Evolutionary conservation across 2,113 vertebrate species (phyloP), one percentile per base, ranked within the genome.

Genomic region (Taxidea taxus): DNA sequence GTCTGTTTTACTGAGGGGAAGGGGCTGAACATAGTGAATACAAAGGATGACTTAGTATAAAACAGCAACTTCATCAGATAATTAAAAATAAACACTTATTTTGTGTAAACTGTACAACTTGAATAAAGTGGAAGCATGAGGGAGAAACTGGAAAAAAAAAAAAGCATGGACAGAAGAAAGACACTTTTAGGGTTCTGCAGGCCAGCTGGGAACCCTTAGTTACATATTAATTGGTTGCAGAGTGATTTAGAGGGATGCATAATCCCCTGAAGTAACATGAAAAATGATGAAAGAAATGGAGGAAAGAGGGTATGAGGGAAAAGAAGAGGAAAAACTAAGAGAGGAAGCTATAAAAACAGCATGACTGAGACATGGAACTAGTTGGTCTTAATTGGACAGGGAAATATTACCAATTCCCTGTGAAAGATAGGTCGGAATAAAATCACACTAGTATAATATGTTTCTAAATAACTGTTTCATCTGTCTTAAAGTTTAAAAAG

Each of bases 401-500:
- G 91, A 97, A 97, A 82, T 54, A 88, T 78, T 86, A 92, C 37
- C 47, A 95, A 94, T 34, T 96, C 96, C 95, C 91, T 88, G 15
- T 87, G 91, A 97, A 94, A 95, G 34, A 82, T 6, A 81, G 85
- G 64, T 82, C 77, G 94, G 70, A 97, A 95, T 85, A 96, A 83
- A 95, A 96, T 87, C 77, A 95, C 66, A 23, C 70, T 66, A 92
- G 68, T 87, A 64, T 92, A 95, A 93, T 93, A 93, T 51, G 51
- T 66, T 94, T 94, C 89, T 92, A 90, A 95, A 87, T 80, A 77
- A 47, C 16, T 87, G 15, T 77, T 90, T 68, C 29, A 92, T 92
- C 87, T 90, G 87, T 93, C 80, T 96, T 85, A 95, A 83, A 94
- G n/a, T 66, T 85, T 70, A 75, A 92, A 92, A 56, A 87, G 31